A percentile compares a stretch with the other conserved stretches of the same genome.
phyloP scores from a whole-genome alignment of 2,797 vertebrate genomes.

The Gallirallus australis region DNA sequence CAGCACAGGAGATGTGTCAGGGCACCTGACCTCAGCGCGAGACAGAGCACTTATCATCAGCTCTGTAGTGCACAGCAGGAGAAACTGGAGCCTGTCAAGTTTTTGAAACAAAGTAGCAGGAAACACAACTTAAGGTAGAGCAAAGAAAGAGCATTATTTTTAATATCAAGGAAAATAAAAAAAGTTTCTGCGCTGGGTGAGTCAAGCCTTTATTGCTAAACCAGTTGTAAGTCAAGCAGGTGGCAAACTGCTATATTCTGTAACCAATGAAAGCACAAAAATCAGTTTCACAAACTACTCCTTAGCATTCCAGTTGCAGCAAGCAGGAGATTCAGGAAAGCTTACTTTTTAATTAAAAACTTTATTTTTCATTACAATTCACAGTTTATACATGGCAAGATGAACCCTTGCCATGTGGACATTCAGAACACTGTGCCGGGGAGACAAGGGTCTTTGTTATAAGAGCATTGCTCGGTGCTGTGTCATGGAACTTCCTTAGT shows the following conservation, averaged over 20 bases:
- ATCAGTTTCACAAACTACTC: constrained; percentile 22
- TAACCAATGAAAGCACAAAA: constrained; percentile 1
- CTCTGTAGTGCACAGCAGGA: rapidly evolving
- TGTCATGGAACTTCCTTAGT: constrained; percentile 71
- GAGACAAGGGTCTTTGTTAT: constrained; percentile 74
- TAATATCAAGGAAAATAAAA: constrained; percentile 7
- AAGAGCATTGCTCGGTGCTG: constrained; percentile 75
- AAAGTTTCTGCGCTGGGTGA: background rate
- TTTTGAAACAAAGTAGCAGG: background rate
- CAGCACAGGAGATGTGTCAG: background rate
- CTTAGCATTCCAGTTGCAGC: constrained; percentile 60
- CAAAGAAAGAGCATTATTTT: background rate
- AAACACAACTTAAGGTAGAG: background rate
- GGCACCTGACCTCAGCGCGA: background rate
- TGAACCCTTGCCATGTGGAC: constrained; percentile 69
- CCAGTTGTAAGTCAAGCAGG: constrained; percentile 21
- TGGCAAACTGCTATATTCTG: constrained; percentile 11
- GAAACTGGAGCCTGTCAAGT: background rate
- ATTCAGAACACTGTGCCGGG: constrained; percentile 79
- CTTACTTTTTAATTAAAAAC: constrained; percentile 82
- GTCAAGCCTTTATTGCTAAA: constrained; percentile 65
- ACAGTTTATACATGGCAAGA: constrained; percentile 81
- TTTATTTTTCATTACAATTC: constrained; percentile 85
- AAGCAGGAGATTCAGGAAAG: constrained; percentile 75
- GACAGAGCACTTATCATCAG: background rate